phyloP scores from a whole-genome alignment of 1,140 invertebrate species.

The Tetramorium parvispinum region DNA sequence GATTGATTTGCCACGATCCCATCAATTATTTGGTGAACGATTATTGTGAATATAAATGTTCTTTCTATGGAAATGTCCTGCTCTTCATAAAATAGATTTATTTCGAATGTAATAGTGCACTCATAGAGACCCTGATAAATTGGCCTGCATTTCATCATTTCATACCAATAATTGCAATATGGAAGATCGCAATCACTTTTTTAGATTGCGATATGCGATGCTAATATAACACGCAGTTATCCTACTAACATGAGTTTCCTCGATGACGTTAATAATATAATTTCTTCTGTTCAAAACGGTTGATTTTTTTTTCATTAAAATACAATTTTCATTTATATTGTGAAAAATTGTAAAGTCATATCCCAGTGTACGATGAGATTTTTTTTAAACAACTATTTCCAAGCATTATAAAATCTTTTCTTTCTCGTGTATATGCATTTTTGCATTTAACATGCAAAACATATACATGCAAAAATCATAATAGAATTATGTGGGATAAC shows the following conservation, averaged over 20 bases:
- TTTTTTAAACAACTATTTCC: background rate
- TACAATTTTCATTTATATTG: background rate
- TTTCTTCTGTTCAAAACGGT: background rate
- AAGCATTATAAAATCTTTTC: background rate
- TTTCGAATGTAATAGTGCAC: conserved; percentile 64
- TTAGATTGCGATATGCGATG: background rate
- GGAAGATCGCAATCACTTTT: background rate
- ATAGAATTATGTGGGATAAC: background rate
- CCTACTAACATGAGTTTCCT: background rate
- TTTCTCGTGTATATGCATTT: background rate
- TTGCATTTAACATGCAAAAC: background rate
- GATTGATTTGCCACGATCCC: conserved; percentile 64
- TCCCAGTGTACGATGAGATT: background rate
- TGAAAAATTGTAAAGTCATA: conserved; percentile 18
- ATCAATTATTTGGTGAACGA: conserved; percentile 74
- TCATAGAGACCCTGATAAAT: conserved; percentile 51
- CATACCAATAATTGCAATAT: conserved; percentile 47
- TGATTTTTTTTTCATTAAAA: background rate
- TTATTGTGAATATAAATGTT: conserved; percentile 70
- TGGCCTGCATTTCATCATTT: conserved; percentile 16
- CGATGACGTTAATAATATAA: background rate
- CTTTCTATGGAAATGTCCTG: conserved; percentile 34
- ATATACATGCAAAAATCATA: background rate
- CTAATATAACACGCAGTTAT: background rate
- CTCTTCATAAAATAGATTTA: conserved; percentile 72